Conservation (phyloP, 2,797 vertebrate genomes). For the Potorous gilbertii region DNA sequence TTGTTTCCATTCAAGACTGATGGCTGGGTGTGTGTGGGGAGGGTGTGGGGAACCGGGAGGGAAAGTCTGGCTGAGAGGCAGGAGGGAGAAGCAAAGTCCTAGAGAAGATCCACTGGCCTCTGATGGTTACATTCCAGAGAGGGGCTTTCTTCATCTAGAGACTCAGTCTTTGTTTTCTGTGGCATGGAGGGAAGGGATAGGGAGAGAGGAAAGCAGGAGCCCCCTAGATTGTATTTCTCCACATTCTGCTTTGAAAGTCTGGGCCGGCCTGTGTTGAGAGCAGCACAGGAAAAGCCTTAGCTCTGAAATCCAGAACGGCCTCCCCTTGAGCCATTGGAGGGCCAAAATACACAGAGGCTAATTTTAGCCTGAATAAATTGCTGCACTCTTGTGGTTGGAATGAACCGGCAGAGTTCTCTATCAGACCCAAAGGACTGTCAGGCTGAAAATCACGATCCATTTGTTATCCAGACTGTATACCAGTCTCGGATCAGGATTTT, state of each 20-base stretch:
- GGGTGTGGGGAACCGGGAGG: background rate
- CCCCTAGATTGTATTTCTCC: background rate
- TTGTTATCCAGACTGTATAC: background rate
- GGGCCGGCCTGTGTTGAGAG: background rate
- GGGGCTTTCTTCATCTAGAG: background rate
- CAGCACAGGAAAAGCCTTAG: background rate
- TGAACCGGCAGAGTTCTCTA: background rate
- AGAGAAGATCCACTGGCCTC: background rate
- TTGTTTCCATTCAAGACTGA: conserved; percentile 29
- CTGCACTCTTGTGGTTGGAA: background rate
- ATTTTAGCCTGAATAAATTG: conserved; percentile 4
- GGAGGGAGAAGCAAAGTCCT: background rate
- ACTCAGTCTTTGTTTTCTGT: background rate
- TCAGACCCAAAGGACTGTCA: background rate
- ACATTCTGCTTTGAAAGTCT: conserved; percentile 1
- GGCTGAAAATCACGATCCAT: background rate
- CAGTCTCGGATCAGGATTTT: background rate
- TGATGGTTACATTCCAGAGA: background rate
- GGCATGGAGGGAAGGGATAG: background rate
- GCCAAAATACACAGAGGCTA: rapidly evolving
- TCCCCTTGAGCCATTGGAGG: background rate
- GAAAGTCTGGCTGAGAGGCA: background rate
- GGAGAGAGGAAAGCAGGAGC: background rate
- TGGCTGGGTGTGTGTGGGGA: background rate
- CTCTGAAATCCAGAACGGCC: conserved; percentile 23